Conservation (phyloP, 2,797 vertebrate genomes). For the Limosa lapponica region DNA sequence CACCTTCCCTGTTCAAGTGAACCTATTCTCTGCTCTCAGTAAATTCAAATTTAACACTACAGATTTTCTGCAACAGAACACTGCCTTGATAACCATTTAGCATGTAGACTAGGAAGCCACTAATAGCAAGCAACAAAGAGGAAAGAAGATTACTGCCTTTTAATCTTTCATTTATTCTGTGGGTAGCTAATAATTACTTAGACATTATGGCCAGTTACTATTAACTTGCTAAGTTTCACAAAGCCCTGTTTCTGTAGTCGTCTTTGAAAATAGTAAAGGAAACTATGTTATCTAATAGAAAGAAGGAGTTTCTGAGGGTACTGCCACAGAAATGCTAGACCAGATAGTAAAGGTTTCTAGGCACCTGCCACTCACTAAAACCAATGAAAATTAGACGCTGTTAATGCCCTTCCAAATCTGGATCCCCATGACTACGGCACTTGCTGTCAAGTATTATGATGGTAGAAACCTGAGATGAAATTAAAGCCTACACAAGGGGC, state of each 20-base stretch:
- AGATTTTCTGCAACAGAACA: conserved; percentile 45
- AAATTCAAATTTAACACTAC: conserved; percentile 47
- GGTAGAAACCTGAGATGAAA: conserved; percentile 18
- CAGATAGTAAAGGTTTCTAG: not conserved
- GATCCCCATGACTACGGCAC: not conserved
- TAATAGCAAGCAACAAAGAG: conserved; percentile 60
- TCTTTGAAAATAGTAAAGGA: conserved; percentile 17
- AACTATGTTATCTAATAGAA: not conserved
- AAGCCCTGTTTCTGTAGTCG: conserved; percentile 3
- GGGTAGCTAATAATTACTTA: conserved; percentile 69
- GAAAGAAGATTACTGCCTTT: conserved; percentile 69
- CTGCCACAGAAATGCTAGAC: not conserved
- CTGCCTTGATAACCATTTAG: conserved; percentile 62
- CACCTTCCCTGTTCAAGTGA: conserved; percentile 10
- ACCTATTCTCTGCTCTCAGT: conserved; percentile 12
- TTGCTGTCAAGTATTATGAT: not conserved
- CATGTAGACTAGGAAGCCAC: conserved; percentile 56
- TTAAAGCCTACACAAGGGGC: not conserved
- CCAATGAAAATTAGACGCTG: not conserved
- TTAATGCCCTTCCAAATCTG: not conserved
- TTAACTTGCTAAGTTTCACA: conserved; percentile 59
- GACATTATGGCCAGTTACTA: conserved; percentile 50
- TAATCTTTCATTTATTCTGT: conserved; percentile 59
- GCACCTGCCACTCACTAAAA: not conserved
- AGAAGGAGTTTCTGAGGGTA: not conserved